Percentiles rank a stretch among this genome's conserved stretches.
Conservation (phyloP, 92 coral and sea anemone genomes). For the Pocillopora meandrina region DNA sequence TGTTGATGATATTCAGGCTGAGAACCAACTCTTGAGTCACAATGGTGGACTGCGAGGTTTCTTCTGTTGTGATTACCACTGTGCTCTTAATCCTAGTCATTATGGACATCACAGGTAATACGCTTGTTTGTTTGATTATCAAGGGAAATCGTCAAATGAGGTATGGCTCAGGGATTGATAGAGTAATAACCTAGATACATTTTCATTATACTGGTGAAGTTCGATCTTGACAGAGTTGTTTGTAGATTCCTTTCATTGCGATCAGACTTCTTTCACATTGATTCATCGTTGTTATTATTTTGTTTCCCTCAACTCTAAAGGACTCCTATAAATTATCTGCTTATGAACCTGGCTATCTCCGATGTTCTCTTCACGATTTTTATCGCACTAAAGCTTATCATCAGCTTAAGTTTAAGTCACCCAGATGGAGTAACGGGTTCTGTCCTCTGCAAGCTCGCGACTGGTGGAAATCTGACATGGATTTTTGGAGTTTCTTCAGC, state of each 20-base stretch:
- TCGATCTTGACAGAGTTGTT: no score
- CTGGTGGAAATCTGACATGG: background rate
- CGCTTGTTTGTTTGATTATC: background rate
- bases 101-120: constrained; percentile 6
- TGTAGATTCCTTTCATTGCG: no score
- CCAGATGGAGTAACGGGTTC: background rate
- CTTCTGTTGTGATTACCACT: background rate
- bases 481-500: background rate
- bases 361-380: background rate
- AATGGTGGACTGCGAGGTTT: background rate
- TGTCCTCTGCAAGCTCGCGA: background rate
- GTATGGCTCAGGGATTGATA: background rate
- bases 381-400: background rate
- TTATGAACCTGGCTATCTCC: background rate
- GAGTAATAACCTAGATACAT: background rate
- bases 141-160: constrained; percentile 2
- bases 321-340: background rate
- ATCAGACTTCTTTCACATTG: no score
- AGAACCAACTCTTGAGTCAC: background rate
- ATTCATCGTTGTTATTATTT: no score
- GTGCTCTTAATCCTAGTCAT: background rate
- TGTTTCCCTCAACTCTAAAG: background rate
- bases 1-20: background rate
- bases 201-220: background rate
- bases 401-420: background rate